Conservation (phyloP, 2,797 vertebrate species). For the Platyrinchus mystaceus region DNA sequence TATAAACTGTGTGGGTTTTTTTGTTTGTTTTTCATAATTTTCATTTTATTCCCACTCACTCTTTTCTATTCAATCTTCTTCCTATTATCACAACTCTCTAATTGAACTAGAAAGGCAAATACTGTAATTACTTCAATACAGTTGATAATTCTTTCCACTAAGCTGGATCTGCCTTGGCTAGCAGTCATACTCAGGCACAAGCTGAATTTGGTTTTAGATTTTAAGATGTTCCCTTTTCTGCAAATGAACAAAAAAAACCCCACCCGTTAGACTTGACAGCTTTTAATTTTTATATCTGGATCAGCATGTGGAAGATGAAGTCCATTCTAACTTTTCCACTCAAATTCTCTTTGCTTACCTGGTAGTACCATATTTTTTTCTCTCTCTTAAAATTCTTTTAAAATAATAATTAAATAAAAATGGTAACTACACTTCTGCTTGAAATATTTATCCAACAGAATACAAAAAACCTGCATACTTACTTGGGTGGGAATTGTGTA, state of each 20-base stretch:
- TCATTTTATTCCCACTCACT: neutral
- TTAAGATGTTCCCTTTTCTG: neutral
- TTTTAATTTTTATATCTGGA: neutral
- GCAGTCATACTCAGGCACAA: neutral
- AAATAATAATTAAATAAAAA: neutral
- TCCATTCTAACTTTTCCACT: neutral
- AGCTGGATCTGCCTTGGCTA: neutral
- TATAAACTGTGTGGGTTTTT: neutral
- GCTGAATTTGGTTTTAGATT: neutral
- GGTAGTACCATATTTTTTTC: neutral
- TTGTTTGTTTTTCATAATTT: neutral
- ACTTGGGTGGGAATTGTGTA: neutral
- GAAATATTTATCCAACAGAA: neutral
- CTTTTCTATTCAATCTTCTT: neutral
- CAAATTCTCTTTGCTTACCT: neutral
- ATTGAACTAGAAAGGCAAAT: neutral
- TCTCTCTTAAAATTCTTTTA: too few relatives aligned
- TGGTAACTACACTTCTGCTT: neutral
- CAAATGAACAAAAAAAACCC: accelerated
- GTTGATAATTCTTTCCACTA: neutral
- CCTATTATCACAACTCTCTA: neutral
- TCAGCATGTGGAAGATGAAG: neutral
- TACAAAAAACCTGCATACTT: neutral
- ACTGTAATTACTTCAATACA: neutral
- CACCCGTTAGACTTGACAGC: accelerated